Evolutionary conservation across 53 echinoderm and acorn worm genomes (phyloP), one percentile per base, ranked within the genome.

Genomic region (Apostichopus leukothele): DNA sequence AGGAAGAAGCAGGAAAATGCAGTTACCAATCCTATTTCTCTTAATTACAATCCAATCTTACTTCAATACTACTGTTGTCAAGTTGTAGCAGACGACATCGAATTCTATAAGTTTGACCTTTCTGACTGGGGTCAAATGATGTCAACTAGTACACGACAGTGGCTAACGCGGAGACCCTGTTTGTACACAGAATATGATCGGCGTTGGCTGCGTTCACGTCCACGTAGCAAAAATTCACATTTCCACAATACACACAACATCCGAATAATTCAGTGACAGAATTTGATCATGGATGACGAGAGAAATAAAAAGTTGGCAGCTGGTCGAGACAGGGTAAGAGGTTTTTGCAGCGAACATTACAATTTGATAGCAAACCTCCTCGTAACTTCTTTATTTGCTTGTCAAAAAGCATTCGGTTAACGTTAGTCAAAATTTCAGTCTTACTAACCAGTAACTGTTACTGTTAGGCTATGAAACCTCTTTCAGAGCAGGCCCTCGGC

Each of bases 281-380:
- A 50, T 7, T 14, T 13, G 6, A 12, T 9, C 16, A 85, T 85
- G 85, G 97, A 96, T 60, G 97, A 95, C 53, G 97, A 96, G 77
- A 88, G 97, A 67, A 92, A 91, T 88, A 96, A 94, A 91, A 96
- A 96, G 76, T 85, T 96, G 79, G 91, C 92, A 74, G 97, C 97
- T 86, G 97, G 97, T 84, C 90, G 95, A 27, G 97, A 95, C 73
- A 92, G 94, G 94, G 97, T 93, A 93, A 94, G 94, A 63, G 39
- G 10, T 57, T 7, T 39, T 57, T 57, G 57, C 57, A 7, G 10
- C 57, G 57, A 10, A 57, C 57, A 57, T 0, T 9, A 9, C 1
- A 57, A 57, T 57, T 57, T 57, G 8, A 10, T 57, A 9, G 57
- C 57, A 57, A 57, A 57, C 39, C 3, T 39, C 39, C 39, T 39